Conservation (phyloP, 1,140 invertebrate species). For the Bombyx mandarina region DNA sequence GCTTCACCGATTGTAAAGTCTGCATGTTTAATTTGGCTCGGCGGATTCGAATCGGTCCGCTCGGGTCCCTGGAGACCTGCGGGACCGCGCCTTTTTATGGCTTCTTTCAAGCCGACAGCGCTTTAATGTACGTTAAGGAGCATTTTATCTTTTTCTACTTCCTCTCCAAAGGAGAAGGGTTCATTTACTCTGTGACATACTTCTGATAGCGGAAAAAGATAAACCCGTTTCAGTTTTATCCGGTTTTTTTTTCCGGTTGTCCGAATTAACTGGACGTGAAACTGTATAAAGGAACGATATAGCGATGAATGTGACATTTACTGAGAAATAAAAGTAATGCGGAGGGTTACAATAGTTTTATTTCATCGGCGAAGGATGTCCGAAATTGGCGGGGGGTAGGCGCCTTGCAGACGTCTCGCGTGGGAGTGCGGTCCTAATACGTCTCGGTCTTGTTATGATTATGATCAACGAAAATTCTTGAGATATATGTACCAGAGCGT, state of each 20-base stretch:
- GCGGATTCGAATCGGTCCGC: conserved; percentile 17
- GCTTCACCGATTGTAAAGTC: conserved; percentile 20
- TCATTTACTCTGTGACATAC: conserved; percentile 48
- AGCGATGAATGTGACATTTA: conserved; percentile 16
- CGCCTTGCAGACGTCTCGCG: conserved; percentile 18
- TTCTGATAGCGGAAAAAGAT: conserved; percentile 54
- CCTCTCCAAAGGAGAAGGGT: conserved; percentile 59
- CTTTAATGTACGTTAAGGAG: conserved; percentile 64
- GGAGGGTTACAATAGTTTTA: conserved; percentile 14
- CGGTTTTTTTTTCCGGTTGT: conserved; percentile 46
- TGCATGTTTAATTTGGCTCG: conserved; percentile 51
- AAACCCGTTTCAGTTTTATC: conserved; percentile 47
- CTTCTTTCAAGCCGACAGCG: conserved; percentile 48
- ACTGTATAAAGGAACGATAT: conserved; percentile 9
- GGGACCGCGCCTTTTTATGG: conserved; percentile 50
- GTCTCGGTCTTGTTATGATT: not conserved
- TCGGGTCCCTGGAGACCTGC: conserved; percentile 30
- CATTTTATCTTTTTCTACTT: conserved; percentile 64
- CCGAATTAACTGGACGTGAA: conserved; percentile 18
- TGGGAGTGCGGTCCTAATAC: not conserved
- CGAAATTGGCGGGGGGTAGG: conserved; percentile 22
- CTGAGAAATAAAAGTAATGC: conserved; percentile 19
- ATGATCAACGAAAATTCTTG: not conserved
- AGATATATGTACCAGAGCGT: not conserved
- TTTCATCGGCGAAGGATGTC: conserved; percentile 18